Evolutionary conservation across 2,113 vertebrate species (phyloP), one percentile per base, ranked within the genome.

Genomic region (Rhodinocichla rosea): DNA sequence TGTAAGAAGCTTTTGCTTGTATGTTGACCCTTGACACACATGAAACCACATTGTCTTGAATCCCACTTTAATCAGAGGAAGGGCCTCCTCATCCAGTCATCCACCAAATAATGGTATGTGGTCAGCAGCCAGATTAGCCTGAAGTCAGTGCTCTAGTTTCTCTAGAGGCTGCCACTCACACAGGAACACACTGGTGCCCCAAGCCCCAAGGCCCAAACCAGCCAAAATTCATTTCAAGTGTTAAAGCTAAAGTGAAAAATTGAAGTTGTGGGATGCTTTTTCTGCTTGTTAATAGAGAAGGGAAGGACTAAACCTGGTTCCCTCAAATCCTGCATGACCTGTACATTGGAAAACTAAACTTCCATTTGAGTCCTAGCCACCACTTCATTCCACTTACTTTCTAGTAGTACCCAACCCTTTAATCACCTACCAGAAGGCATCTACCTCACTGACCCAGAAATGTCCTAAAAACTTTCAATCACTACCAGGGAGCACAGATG

Each of bases 1-100:
- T 97, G 59, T 96, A 98, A 96, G 97, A 98, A 97, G 85, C 93
- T 96, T 98, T 97, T 97, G 96, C 97, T 91, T 94, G 18, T 49
- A 10, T 98, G 98, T 97, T 98, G 98, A 98, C 97, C 96, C 96
- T 95, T 98, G 98, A 98, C 98, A 98, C 98, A 94, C 95, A 93
- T 97, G 97, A 98, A 97, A 94, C 96, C 92, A 97, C 96, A 95
- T 97, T 95, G 95, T 97, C 92, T 94, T 95, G 97, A 97, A 96
- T 98, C 87, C 89, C 69, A 97, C 96, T 98, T 97, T 98, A 98
- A 98, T 98, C 96, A 97, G 92, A 97, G 73, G 78, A 96, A 40
- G 69, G 62, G 69, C 33, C 20, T 94, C 52, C 57, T 94, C 76
- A 89, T 94, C 44, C 71, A 97, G 83, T 80, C 56, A 83, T 94